A percentile compares a stretch with the other conserved stretches of the same genome.
These are phyloP conservation scores for Pseudolaguvia tuberculata DNA, from an alignment of 2,113 vertebrate species.

Conservation along the genomic window DNA sequence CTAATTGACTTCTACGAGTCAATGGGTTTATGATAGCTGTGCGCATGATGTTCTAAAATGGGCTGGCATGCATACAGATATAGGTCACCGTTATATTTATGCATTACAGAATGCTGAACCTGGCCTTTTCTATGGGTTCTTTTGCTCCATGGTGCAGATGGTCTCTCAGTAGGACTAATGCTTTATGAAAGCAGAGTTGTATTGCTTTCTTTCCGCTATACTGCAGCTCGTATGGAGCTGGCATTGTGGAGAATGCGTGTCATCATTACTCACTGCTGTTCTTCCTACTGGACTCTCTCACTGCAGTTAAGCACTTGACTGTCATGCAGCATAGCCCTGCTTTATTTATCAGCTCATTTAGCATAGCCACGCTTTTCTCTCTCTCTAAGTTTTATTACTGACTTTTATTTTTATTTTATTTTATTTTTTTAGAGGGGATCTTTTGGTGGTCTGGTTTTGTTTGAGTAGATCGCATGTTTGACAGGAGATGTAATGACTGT, in stretches of 20 bases:
- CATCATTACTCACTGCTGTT: conserved; percentile 13
- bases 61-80: neutral
- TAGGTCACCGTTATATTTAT: neutral
- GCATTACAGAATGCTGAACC: neutral
- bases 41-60: neutral
- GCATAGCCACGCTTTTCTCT: neutral
- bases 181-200: conserved; percentile 39
- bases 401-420: neutral
- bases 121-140: neutral
- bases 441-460: neutral
- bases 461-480: conserved; percentile 14
- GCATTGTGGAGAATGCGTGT: conserved; percentile 26
- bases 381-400: neutral
- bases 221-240: conserved; percentile 23
- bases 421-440: no score
- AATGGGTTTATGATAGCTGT: neutral
- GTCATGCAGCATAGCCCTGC: neutral
- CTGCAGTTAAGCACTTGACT: conserved; percentile 16
- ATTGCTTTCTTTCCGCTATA: conserved; percentile 26
- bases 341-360: conserved; percentile 22
- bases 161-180: conserved; percentile 43
- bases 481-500: conserved; percentile 7
- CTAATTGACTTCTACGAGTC: neutral
- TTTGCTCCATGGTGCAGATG: conserved; percentile 29
- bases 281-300: conserved; percentile 14